Evolutionary conservation across 2,113 vertebrate species (phyloP).

Genomic region (Oceanites oceanicus): DNA sequence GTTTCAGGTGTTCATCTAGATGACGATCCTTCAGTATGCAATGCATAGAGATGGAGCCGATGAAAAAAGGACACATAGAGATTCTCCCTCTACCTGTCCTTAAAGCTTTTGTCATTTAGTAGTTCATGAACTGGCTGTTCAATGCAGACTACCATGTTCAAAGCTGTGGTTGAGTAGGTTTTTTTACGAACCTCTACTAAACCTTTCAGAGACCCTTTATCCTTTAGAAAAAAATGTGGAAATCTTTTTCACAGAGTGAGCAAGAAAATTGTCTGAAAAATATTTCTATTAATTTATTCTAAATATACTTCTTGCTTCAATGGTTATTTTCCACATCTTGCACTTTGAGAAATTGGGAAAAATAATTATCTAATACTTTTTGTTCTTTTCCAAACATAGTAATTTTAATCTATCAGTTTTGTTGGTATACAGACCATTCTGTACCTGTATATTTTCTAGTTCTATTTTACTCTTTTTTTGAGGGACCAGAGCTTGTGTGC

Average conservation of each 20-base stretch:
- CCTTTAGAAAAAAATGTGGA: neutral
- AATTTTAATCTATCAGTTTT: fast-evolving
- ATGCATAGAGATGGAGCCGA: neutral
- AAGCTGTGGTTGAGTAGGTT: neutral
- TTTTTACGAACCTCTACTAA: neutral
- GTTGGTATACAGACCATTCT: neutral
- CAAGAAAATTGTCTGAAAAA: neutral
- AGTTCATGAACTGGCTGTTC: neutral
- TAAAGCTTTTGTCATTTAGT: neutral
- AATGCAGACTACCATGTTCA: neutral
- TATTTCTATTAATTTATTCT: neutral
- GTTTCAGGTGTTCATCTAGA: neutral
- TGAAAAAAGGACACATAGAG: neutral
- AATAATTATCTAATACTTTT: neutral
- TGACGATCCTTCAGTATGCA: neutral
- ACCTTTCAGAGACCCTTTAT: neutral
- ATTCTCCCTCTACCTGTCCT: neutral
- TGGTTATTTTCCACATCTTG: neutral
- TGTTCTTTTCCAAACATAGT: neutral
- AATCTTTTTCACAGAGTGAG: neutral
- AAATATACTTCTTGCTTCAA: neutral
- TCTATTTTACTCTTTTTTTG: neutral
- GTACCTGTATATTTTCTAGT: neutral
- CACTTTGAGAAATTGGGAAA: neutral
- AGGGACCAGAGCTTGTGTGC: neutral